Base-by-base conservation (phyloP, 1,140 invertebrate genomes). In the Cydia splendana region DNA sequence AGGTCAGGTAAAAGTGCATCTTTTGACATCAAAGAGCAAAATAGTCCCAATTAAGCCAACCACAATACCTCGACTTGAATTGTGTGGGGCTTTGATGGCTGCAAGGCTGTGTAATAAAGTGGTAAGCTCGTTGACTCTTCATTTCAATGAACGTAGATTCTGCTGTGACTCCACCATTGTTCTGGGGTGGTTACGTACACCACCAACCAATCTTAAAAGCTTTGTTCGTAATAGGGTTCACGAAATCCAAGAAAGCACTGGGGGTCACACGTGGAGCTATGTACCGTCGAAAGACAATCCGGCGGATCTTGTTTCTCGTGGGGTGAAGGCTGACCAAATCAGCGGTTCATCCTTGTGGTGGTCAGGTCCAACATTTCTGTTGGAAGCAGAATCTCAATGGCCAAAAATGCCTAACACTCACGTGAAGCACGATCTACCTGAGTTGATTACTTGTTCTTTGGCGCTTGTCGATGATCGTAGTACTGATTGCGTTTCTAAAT, bases 281-380 rank as follows among this genome's bases (percentile, higher is more conserved):
- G 84, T 91, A 0, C 45, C 79, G 15, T 81, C 82, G 0, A 74
- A 80, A 2, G 65, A 81, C 6, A 94, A 94, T 76, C 91, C 93
- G 0, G 90, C 91, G 0, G 93, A 94, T 82, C 77, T 91, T 20
- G 76, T 91, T 74, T 93, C 93, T 0, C 76, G 93, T 20, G 93
- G 93, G 15, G 38, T 84, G 18, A 65, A 34, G 3, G 78, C 86
- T 65, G 76, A 73, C n/a, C 57, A 79, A 10, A 77, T 93, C n/a
- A 45, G 75, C 7, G 45, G 79, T 18, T 82, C 78, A 65, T 13
- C 76, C 15, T 76, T 93, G 28, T 94, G 93, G 92, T 92, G 84
- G 87, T 75, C 82, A 34, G 88, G 87, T 7, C 88, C 87, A 24
- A 42, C 51, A 13, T 78, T 84, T 45, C 69, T 79, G 34, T 24